Evolutionary conservation across 2,113 vertebrate species (phyloP).

Genomic region (Percopsis transmontana): DNA sequence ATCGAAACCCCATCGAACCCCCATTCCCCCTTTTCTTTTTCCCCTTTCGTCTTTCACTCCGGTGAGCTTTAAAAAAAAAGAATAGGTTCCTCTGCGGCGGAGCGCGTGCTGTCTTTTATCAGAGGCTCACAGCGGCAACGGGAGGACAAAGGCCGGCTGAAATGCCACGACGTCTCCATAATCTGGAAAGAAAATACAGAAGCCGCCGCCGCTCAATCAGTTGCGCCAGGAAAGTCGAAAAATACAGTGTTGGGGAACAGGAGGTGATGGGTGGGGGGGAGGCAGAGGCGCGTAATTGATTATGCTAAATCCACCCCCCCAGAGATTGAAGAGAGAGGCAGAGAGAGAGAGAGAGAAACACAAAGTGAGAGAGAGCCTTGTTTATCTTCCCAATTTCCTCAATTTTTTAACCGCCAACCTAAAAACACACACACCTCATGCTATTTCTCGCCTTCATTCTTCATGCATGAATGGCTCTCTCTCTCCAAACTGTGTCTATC

Average conservation of each 20-base stretch:
- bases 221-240: constrained; percentile 23
- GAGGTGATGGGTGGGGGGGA: constrained; percentile 35
- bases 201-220: constrained; percentile 56
- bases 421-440: neutral
- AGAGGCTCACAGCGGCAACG: constrained; percentile 49
- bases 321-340: constrained; percentile 15
- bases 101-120: constrained; percentile 68
- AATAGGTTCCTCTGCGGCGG: constrained; percentile 62
- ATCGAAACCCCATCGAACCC: constrained; percentile 39
- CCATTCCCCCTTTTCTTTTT: neutral
- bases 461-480: neutral
- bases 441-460: neutral
- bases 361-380: constrained; percentile 7
- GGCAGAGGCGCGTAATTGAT: constrained; percentile 56
- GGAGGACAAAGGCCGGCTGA: constrained; percentile 59
- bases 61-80: neutral
- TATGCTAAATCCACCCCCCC: constrained; percentile 53
- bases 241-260: constrained; percentile 39
- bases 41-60: neutral
- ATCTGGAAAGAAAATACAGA: constrained; percentile 40
- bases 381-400: constrained; percentile 3
- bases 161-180: constrained; percentile 59
- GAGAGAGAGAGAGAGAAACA: constrained; percentile 6
- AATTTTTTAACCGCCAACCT: neutral
- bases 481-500: neutral